A percentile compares a stretch with the other conserved stretches of the same genome.
These are phyloP conservation scores for Epinotia brunnichana DNA, from an alignment of 2,888 invertebrate species.

Conservation along the genomic window DNA sequence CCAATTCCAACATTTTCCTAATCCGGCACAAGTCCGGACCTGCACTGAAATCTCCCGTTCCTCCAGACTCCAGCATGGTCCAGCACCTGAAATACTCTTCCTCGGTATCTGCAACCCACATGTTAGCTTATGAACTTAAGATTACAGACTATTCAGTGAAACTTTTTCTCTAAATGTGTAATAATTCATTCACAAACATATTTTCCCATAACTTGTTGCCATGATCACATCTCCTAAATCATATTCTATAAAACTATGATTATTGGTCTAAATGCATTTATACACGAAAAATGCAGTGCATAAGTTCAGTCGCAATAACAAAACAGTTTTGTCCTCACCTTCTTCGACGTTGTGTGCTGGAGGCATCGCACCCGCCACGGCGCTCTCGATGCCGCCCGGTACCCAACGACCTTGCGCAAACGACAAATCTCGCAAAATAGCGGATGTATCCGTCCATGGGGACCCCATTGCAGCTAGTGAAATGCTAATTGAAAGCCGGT, in stretches of 20 bases:
- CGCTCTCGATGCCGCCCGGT: conserved; percentile 54
- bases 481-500: background rate
- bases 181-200: background rate
- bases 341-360: conserved; percentile 54
- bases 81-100: conserved; percentile 56
- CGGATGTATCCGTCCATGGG: conserved; percentile 59
- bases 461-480: conserved; percentile 23
- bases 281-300: too few relatives aligned
- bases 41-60: conserved; percentile 48
- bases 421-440: conserved; percentile 62
- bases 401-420: conserved; percentile 63
- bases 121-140: background rate
- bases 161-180: too few relatives aligned
- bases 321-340: conserved; percentile 52
- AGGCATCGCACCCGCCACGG: conserved; percentile 54
- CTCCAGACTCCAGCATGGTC: conserved; percentile 38
- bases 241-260: too few relatives aligned
- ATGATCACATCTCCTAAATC: too few relatives aligned
- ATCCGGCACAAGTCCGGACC: conserved; percentile 63
- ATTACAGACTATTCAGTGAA: too few relatives aligned
- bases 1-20: conserved; percentile 64
- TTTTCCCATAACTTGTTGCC: background rate
- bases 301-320: conserved; percentile 6
- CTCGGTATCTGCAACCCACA: conserved; percentile 60
- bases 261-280: too few relatives aligned